phyloP scores from a whole-genome alignment of 2,113 vertebrate genomes.

The Sinocyclocheilus maitianheensis region DNA sequence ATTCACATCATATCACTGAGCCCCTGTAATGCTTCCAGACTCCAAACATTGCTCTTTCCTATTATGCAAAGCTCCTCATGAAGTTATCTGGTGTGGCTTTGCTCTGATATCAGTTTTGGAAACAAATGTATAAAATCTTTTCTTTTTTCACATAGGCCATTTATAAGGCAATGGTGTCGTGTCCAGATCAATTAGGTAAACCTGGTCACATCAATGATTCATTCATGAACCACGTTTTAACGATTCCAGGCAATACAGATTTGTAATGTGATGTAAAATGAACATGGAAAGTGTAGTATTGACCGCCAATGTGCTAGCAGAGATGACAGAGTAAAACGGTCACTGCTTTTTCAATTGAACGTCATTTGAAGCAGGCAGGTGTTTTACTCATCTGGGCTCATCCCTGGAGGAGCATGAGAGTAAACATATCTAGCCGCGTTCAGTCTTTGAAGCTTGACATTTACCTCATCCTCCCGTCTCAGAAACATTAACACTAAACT shows the following conservation, averaged over 20 bases:
- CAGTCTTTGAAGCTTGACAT: conserved; percentile 44
- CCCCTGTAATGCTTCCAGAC: not conserved
- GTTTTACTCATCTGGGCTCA: conserved; percentile 42
- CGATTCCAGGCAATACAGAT: not conserved
- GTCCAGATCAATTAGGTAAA: not conserved
- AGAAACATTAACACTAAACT: conserved; percentile 42
- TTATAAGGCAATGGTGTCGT: not conserved
- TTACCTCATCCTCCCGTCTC: conserved; percentile 39
- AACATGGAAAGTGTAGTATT: not conserved
- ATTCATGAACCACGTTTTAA: not conserved
- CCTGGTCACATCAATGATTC: not conserved
- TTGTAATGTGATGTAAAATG: not conserved
- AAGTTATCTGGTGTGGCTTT: too few species aligned
- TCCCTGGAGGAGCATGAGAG: conserved; percentile 36
- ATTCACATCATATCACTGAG: not conserved
- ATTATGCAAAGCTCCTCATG: not conserved
- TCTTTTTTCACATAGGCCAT: not conserved
- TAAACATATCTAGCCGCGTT: conserved; percentile 49
- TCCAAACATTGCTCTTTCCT: not conserved
- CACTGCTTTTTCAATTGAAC: conserved; percentile 35
- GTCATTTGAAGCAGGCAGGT: conserved; percentile 32
- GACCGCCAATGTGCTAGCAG: conserved; percentile 2
- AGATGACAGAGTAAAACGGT: conserved; percentile 20
- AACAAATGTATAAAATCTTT: too few species aligned
- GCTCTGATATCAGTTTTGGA: too few species aligned